Evolutionary conservation across 2,113 vertebrate species (phyloP).

Genomic region (Poeciliopsis occidentalis): DNA sequence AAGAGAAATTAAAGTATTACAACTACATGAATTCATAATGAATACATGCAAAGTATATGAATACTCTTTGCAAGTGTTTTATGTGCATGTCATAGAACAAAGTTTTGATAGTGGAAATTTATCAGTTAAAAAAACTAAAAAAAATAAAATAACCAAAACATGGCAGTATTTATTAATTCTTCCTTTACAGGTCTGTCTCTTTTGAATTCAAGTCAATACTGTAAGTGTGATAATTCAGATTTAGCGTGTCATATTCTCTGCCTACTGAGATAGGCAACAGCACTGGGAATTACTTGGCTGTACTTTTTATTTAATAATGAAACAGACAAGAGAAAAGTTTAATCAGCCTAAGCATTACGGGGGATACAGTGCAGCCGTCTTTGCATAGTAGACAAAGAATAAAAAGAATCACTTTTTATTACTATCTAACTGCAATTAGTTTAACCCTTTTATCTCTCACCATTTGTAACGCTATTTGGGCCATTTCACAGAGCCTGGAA

Average conservation of each 20-base stretch:
- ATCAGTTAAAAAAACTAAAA: constrained; percentile 68
- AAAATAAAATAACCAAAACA: constrained; percentile 75
- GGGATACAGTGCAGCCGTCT: constrained; percentile 68
- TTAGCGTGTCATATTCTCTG: constrained; percentile 73
- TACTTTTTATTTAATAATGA: constrained; percentile 80
- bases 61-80: not conserved
- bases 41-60: not conserved
- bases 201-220: constrained; percentile 57
- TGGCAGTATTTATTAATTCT: constrained; percentile 55
- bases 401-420: constrained; percentile 80
- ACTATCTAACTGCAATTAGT: constrained; percentile 82
- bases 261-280: constrained; percentile 69
- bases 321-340: constrained; percentile 74
- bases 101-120: constrained; percentile 56
- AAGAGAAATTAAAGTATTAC: too few species aligned
- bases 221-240: constrained; percentile 78
- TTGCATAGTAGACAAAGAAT: constrained; percentile 73
- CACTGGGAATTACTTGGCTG: constrained; percentile 55
- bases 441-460: constrained; percentile 82
- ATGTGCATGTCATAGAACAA: constrained; percentile 42
- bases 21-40: too few species aligned
- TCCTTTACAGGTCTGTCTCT: constrained; percentile 55
- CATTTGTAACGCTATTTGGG: constrained; percentile 82
- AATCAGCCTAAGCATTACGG: constrained; percentile 75
- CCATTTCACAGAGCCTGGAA: constrained; percentile 81